Percentiles rank a stretch among this genome's conserved stretches.
These are phyloP conservation scores for Sphenopsis melanotis DNA, from an alignment of 2,797 vertebrate species.

Conservation along the genomic window DNA sequence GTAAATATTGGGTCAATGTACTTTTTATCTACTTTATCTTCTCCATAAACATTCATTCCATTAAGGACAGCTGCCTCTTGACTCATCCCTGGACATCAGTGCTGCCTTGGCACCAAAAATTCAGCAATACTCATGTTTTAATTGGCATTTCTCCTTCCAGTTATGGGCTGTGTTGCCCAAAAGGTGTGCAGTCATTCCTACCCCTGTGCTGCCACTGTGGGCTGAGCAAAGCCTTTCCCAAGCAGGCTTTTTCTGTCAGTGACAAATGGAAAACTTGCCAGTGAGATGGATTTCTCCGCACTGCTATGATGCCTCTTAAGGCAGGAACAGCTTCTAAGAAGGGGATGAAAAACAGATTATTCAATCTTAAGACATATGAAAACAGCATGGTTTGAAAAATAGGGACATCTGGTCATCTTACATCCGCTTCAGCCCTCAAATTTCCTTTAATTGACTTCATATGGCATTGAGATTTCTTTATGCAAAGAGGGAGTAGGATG, in stretches of 20 bases:
- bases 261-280: background rate
- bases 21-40: conserved; percentile 35
- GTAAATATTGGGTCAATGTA: background rate
- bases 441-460: conserved; percentile 65
- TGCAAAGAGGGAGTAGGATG: background rate
- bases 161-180: background rate
- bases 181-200: background rate
- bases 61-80: conserved; percentile 24
- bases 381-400: conserved; percentile 57
- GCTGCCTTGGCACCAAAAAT: conserved; percentile 18
- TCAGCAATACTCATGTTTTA: background rate
- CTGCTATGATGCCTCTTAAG: background rate
- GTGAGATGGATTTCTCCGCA: background rate
- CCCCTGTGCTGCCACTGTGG: background rate
- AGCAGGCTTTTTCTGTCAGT: background rate
- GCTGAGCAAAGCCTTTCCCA: background rate
- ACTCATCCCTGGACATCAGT: background rate
- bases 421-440: conserved; percentile 43
- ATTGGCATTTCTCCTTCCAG: background rate
- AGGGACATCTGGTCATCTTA: conserved; percentile 63
- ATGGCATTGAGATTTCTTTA: conserved; percentile 38
- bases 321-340: conserved; percentile 37
- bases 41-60: background rate
- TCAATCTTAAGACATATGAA: conserved; percentile 34
- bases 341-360: conserved; percentile 60